Percentiles rank a stretch among this genome's conserved stretches.
phyloP scores from a whole-genome alignment of 2,113 vertebrate genomes.

The Nerophis ophidion region DNA sequence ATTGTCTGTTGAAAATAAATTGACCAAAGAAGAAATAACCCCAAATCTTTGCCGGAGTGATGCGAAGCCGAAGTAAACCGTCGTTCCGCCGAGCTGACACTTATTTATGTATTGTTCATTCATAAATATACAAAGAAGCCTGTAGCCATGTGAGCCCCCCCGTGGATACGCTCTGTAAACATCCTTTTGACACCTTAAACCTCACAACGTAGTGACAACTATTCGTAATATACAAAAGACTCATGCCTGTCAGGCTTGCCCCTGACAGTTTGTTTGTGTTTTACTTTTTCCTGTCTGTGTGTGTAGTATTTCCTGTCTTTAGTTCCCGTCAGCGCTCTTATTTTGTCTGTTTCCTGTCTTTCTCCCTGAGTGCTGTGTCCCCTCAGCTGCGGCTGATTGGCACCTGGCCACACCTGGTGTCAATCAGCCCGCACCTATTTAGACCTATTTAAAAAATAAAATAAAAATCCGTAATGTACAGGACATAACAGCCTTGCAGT shows the following conservation, averaged over 20 bases:
- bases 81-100: slow-evolving; percentile 5
- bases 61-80: slow-evolving; percentile 5
- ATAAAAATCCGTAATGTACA: slow-evolving; percentile 63
- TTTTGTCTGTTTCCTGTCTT: too few species aligned
- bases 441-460: too few species aligned
- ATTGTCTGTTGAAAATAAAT: too few species aligned
- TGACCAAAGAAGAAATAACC: background rate
- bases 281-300: too few species aligned
- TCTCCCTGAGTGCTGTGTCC: too few species aligned
- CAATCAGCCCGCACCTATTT: too few species aligned
- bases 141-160: slow-evolving; percentile 50
- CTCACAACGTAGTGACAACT: slow-evolving; percentile 49
- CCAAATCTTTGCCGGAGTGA: background rate
- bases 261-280: too few species aligned
- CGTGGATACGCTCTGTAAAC: slow-evolving; percentile 44
- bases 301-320: too few species aligned
- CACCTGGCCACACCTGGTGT: too few species aligned
- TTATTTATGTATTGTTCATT: slow-evolving; percentile 22
- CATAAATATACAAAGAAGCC: slow-evolving; percentile 32
- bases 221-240: slow-evolving; percentile 61
- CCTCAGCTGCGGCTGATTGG: too few species aligned
- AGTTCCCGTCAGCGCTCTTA: too few species aligned
- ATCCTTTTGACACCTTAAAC: slow-evolving; percentile 27
- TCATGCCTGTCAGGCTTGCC: too few species aligned
- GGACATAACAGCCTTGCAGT: slow-evolving; percentile 60